Percentiles rank a stretch among this genome's conserved stretches.
These are phyloP conservation scores for Drosophila quadrilineata DNA, from an alignment of 1,140 invertebrate species.

Conservation along the genomic window DNA sequence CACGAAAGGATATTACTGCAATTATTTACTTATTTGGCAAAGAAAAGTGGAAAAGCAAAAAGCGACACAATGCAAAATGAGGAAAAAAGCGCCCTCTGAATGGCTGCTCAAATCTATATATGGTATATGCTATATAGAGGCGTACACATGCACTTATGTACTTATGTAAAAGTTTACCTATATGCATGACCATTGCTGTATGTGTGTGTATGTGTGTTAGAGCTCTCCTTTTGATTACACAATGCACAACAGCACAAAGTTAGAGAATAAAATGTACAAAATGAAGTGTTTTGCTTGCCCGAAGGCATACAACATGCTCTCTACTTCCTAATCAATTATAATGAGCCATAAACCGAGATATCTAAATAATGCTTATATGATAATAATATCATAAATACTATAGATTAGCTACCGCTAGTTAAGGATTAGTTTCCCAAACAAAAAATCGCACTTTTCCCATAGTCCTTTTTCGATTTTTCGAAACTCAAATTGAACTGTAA, in stretches of 20 bases:
- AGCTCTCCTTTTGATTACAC: constrained; percentile 32
- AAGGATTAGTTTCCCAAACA: too few species aligned
- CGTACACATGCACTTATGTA: neutral
- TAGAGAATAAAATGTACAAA: constrained; percentile 20
- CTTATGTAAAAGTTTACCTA: constrained; percentile 27
- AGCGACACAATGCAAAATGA: constrained; percentile 42
- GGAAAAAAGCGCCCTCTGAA: constrained; percentile 42
- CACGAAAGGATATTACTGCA: constrained; percentile 76
- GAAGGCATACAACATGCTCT: constrained; percentile 17
- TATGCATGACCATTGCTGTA: constrained; percentile 28
- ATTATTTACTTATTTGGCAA: constrained; percentile 79
- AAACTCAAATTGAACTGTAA: too few species aligned
- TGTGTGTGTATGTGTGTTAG: constrained; percentile 2
- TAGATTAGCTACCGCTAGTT: too few species aligned
- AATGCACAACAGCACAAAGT: constrained; percentile 29
- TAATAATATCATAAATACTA: neutral
- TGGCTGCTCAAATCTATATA: constrained; percentile 43
- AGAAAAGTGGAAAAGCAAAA: constrained; percentile 61
- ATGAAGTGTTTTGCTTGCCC: constrained; percentile 26
- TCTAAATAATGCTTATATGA: neutral
- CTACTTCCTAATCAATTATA: constrained; percentile 10
- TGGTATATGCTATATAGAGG: neutral
- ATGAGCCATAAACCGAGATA: constrained; percentile 4
- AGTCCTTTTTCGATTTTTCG: too few species aligned
- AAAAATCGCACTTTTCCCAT: too few species aligned